These are phyloP conservation scores for Apocheima hispidaria DNA, from an alignment of 2,888 invertebrate genomes.

Conservation along the genomic window DNA sequence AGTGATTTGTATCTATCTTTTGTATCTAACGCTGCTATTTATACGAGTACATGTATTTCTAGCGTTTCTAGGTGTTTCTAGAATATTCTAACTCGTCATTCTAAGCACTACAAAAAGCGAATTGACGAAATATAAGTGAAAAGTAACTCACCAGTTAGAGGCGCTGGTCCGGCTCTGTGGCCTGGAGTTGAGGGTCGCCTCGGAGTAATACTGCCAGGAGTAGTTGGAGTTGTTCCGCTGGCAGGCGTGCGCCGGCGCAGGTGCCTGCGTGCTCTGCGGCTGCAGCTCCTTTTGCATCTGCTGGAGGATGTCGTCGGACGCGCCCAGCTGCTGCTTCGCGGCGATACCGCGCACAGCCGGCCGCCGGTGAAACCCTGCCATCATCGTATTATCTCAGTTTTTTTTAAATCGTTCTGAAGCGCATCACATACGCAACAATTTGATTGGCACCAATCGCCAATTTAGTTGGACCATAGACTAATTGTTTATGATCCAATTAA, in stretches of 20 bases:
- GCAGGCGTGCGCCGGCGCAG: constrained; percentile 69
- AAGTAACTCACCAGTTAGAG: constrained; percentile 67
- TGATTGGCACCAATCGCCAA: too few species aligned
- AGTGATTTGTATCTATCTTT: too few species aligned
- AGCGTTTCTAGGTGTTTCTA: background rate
- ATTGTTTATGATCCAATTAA: too few species aligned
- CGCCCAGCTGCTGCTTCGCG: constrained; percentile 92
- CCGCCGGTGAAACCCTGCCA: constrained; percentile 90
- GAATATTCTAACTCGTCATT: background rate
- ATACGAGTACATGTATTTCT: too few species aligned
- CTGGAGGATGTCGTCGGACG: constrained; percentile 92
- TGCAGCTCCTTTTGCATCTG: constrained; percentile 91
- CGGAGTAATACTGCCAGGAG: constrained; percentile 89
- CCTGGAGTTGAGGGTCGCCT: constrained; percentile 81
- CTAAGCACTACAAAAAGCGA: background rate
- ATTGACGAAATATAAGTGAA: too few species aligned
- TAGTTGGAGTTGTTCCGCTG: constrained; percentile 76
- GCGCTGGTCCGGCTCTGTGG: constrained; percentile 76
- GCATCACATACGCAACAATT: too few species aligned
- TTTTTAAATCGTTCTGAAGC: too few species aligned
- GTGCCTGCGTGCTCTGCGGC: constrained; percentile 63
- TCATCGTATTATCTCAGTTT: background rate
- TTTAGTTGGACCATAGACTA: too few species aligned
- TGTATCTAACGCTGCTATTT: too few species aligned
- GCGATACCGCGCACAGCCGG: constrained; percentile 94